Evolutionary conservation across 2,888 invertebrate species (phyloP).

Genomic region (Metacarcinus magister): DNA sequence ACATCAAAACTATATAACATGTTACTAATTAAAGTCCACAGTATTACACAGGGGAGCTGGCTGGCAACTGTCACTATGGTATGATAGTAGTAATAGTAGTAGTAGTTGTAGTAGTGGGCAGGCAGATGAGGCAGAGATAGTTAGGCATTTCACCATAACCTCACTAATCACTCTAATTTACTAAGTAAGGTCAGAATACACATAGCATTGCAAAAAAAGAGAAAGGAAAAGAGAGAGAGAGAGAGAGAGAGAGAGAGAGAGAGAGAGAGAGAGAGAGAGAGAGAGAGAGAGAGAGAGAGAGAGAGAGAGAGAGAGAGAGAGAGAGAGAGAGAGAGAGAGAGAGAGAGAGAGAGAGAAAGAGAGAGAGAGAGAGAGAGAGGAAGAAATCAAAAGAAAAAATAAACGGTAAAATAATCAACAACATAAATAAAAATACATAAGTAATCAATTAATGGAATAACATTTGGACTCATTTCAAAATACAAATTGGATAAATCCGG

Average conservation of each 20-base stretch:
- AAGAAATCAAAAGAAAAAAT: background rate
- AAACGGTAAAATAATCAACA: background rate
- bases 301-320: background rate
- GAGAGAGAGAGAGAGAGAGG: slow-evolving; percentile 42
- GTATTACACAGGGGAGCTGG: background rate
- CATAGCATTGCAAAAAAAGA: background rate
- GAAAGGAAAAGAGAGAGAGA: slow-evolving; percentile 53
- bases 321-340: slow-evolving; percentile 46
- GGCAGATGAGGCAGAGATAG: background rate
- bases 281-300: background rate
- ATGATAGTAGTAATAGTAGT: background rate
- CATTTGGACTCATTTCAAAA: background rate
- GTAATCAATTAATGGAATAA: background rate
- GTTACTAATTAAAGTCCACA: background rate
- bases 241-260: slow-evolving; percentile 59
- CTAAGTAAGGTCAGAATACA: slow-evolving; percentile 10
- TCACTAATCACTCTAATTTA: background rate
- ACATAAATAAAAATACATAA: slow-evolving; percentile 12
- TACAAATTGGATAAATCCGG: background rate
- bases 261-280: slow-evolving; percentile 55
- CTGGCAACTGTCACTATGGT: slow-evolving; percentile 33
- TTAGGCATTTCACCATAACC: background rate
- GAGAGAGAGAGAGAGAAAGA: slow-evolving; percentile 42
- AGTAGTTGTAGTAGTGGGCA: background rate
- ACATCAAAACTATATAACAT: slow-evolving; percentile 33